Conservation (phyloP, 1,140 invertebrate genomes). For the Drosophila prosaltans region DNA sequence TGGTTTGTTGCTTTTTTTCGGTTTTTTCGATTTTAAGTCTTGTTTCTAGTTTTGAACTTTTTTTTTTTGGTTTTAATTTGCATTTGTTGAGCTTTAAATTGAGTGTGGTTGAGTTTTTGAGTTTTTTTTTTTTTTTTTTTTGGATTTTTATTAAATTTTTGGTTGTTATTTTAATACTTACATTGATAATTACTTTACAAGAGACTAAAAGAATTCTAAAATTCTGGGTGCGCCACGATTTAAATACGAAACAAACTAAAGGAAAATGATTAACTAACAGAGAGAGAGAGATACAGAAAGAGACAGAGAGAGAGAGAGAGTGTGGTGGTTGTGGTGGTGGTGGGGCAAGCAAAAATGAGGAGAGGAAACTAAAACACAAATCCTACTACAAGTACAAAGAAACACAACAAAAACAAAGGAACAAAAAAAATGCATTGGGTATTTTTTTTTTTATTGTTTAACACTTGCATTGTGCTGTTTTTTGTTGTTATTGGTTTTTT, state of each 20-base stretch:
- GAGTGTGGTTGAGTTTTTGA: slow-evolving; percentile 37
- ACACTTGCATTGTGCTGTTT: slow-evolving; percentile 36
- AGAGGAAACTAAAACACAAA: slow-evolving; percentile 59
- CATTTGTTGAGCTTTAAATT: slow-evolving; percentile 24
- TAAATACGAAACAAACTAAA: slow-evolving; percentile 26
- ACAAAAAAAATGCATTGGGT: slow-evolving; percentile 64
- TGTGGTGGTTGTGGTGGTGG: not conserved
- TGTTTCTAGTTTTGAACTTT: slow-evolving; percentile 40
- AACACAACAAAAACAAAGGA: slow-evolving; percentile 47
- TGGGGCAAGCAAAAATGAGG: slow-evolving; percentile 57
- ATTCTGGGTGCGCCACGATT: slow-evolving; percentile 55
- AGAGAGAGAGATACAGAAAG: not conserved
- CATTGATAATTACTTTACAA: slow-evolving; percentile 79
- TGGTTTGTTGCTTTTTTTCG: slow-evolving; percentile 36
- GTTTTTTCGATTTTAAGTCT: slow-evolving; percentile 37
- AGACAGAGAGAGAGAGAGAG: not conserved
- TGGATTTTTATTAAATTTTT: slow-evolving; percentile 28
- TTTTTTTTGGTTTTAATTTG: slow-evolving; percentile 39
- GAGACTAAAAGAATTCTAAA: slow-evolving; percentile 61
- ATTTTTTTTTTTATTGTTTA: slow-evolving; percentile 34
- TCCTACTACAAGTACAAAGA: slow-evolving; percentile 72
- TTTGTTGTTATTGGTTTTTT: not conserved
- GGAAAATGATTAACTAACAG: slow-evolving; percentile 29
- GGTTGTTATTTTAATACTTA: slow-evolving; percentile 66
- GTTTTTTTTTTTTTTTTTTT: slow-evolving; percentile 51